Conservation (phyloP, 2,797 vertebrate species). For the Parauchenoglanis ngamensis region DNA sequence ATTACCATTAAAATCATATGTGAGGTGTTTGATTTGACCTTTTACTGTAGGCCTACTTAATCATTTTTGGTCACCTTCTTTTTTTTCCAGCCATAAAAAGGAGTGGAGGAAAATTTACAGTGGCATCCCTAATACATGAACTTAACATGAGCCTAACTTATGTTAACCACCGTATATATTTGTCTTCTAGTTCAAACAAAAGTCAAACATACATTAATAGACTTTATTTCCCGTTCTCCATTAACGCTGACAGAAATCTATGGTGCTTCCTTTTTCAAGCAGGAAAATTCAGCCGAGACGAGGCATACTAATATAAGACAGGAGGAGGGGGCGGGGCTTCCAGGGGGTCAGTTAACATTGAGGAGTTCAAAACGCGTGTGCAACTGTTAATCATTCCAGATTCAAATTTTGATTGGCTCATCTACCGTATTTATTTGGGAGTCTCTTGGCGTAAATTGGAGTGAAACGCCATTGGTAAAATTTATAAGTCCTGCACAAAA, state of each 20-base stretch:
- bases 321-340: background rate
- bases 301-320: background rate
- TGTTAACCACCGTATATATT: background rate
- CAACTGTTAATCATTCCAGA: background rate
- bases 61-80: background rate
- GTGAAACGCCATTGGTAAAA: background rate
- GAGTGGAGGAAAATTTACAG: background rate
- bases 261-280: background rate
- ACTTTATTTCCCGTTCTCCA: background rate
- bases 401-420: background rate
- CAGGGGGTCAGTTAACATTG: background rate
- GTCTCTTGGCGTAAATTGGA: too few species aligned
- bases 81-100: background rate
- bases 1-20: background rate
- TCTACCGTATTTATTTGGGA: background rate
- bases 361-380: background rate
- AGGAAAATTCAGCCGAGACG: background rate
- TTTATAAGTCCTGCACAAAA: background rate
- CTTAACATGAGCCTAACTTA: background rate
- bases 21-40: background rate
- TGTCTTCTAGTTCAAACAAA: background rate
- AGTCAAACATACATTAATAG: background rate
- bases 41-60: background rate
- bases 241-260: background rate
- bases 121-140: background rate